Evolutionary conservation across 2,113 vertebrate genomes (phyloP).

Genomic region (Papio anubis): DNA sequence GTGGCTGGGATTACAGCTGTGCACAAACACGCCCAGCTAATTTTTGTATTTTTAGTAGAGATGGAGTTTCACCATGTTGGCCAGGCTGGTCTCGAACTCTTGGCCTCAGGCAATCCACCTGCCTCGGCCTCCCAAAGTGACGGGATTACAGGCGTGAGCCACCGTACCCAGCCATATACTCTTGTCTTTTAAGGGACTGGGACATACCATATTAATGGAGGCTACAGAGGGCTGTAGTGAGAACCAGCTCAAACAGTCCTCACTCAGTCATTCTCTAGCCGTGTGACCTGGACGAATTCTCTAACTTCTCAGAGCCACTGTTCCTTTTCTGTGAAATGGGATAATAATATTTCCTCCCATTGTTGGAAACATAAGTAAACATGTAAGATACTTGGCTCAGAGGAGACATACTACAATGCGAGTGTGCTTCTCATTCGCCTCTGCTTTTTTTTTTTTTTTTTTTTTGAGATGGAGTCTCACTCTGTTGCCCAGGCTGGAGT

Average conservation of each 20-base stretch:
- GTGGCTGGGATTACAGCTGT: too few species aligned
- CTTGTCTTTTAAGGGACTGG: background rate
- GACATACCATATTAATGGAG: background rate
- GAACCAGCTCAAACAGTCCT: background rate
- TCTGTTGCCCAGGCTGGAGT: background rate
- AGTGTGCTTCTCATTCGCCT: background rate
- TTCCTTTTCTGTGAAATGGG: background rate
- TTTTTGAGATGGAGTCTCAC: background rate
- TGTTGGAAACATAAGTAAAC: background rate
- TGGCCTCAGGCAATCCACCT: too few species aligned
- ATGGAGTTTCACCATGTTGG: too few species aligned
- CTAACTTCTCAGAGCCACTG: background rate
- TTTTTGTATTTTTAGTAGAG: too few species aligned
- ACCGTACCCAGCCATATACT: too few species aligned
- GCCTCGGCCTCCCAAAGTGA: too few species aligned
- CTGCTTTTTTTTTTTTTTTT: background rate
- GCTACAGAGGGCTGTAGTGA: background rate
- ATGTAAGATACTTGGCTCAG: rapidly evolving
- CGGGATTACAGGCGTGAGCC: too few species aligned
- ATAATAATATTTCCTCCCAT: background rate
- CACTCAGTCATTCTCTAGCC: background rate
- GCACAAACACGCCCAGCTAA: too few species aligned
- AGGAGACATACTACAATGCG: background rate
- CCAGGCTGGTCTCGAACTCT: too few species aligned
- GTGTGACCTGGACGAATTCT: background rate